Evolutionary conservation across 64 coral and sea anemone species (phyloP), one percentile per base, ranked within the genome.

Genomic region (Orbicella faveolata): DNA sequence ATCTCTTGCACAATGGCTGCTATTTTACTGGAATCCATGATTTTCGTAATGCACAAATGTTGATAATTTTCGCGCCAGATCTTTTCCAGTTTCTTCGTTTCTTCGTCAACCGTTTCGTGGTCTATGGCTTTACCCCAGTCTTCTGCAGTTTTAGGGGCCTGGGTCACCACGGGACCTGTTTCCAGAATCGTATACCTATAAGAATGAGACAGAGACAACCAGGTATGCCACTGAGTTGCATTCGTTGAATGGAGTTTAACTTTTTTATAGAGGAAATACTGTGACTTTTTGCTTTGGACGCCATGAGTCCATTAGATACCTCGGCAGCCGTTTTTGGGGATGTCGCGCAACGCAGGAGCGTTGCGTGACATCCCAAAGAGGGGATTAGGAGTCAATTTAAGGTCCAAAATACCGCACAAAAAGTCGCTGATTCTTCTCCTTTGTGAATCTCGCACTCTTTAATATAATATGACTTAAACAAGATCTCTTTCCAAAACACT

Each of bases 111-210:
- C 17, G 52, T 75, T 13, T 87, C 75, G 2, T 73, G 64, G 17
- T 89, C 83, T 76, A 89, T 89, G n/a, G 26, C 52, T 66, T 83
- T 68, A 2, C 74, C 20, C 34, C 82, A 89, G 64, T 79, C 78
- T 14, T 53, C 75, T 53, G 87, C 67, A 57, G 89, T 93, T 21
- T 79, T 68, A 19, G 59, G 6, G 26, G 89, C 67, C 7, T 69
- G 75, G 13, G 92, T 89, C 36, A 65, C 77, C 11, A 89, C 87
- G 4, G 92, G 92, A 2, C 92, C 92, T 23, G 87, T 78, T 52
- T 93, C 92, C 37, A 93, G 74, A 23, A 83, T 9, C 2, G 61
- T 44, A 20, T 57, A 83, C 39, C 80, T 83, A 33, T n/a, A 2
- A 11, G 13, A 39, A 23, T 3, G 0, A 67, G 10, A 63, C 7